phyloP scores from a whole-genome alignment of 2,113 vertebrate species.

The Lutjanus erythropterus region DNA sequence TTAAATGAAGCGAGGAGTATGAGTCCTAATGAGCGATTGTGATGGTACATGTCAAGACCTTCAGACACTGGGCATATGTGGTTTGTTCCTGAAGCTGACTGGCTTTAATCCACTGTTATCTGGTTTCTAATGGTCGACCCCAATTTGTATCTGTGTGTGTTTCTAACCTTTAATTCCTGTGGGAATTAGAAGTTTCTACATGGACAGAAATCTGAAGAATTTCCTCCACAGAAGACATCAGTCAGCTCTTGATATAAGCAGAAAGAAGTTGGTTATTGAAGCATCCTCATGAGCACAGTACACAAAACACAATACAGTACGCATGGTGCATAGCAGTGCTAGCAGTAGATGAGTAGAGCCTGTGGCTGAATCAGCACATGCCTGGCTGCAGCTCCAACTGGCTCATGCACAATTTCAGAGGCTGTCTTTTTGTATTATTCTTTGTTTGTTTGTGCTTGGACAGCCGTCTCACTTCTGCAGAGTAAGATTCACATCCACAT shows the following conservation, averaged over 20 bases:
- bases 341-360: constrained; percentile 47
- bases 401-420: constrained; percentile 56
- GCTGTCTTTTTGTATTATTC: constrained; percentile 69
- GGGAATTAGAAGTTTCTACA: constrained; percentile 2
- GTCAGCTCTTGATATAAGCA: constrained; percentile 1
- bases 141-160: constrained; percentile 1
- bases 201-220: neutral
- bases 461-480: constrained; percentile 48
- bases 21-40: constrained; percentile 52
- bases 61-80: constrained; percentile 16
- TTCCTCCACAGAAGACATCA: neutral
- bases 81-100: neutral
- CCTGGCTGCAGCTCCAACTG: constrained; percentile 66
- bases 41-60: constrained; percentile 30
- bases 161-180: neutral
- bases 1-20: constrained; percentile 36
- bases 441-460: constrained; percentile 57
- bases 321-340: constrained; percentile 5
- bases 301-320: constrained; percentile 9
- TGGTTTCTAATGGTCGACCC: neutral
- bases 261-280: neutral
- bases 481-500: constrained; percentile 31
- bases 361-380: constrained; percentile 62
- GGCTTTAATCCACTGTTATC: constrained; percentile 9
- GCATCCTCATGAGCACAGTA: neutral